These are phyloP conservation scores for Notolepis coatsorum DNA, from an alignment of 2,797 vertebrate species.

Conservation along the genomic window DNA sequence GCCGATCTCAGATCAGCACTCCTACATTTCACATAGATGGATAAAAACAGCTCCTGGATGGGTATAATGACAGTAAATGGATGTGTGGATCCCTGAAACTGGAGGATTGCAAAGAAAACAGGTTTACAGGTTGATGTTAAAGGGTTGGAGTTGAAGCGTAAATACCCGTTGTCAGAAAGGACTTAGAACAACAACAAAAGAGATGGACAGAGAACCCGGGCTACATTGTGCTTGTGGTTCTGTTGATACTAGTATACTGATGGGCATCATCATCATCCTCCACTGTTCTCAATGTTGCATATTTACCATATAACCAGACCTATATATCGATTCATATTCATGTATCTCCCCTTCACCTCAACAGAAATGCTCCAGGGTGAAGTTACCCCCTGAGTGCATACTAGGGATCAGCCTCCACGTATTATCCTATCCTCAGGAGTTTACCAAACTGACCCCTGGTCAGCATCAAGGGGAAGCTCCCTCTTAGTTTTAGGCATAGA, in stretches of 20 bases:
- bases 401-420: constrained; percentile 25
- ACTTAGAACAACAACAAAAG: background rate
- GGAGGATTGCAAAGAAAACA: background rate
- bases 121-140: constrained; percentile 33
- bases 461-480: background rate
- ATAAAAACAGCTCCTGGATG: too few relatives aligned
- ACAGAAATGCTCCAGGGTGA: background rate
- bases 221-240: constrained; percentile 62
- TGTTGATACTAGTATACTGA: background rate
- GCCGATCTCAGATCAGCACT: too few relatives aligned
- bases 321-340: background rate
- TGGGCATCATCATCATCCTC: constrained; percentile 1
- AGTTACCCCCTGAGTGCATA: background rate
- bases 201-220: constrained; percentile 37
- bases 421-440: background rate
- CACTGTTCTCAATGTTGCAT: constrained; percentile 12
- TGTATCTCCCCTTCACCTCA: background rate
- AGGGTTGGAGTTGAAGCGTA: constrained; percentile 37
- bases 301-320: background rate
- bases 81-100: background rate
- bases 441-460: constrained; percentile 19
- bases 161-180: constrained; percentile 36
- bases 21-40: too few relatives aligned
- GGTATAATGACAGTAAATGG: background rate
- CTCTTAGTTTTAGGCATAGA: too few relatives aligned